Conservation (phyloP, 2,888 invertebrate genomes). For the Scaptomyza parva region DNA sequence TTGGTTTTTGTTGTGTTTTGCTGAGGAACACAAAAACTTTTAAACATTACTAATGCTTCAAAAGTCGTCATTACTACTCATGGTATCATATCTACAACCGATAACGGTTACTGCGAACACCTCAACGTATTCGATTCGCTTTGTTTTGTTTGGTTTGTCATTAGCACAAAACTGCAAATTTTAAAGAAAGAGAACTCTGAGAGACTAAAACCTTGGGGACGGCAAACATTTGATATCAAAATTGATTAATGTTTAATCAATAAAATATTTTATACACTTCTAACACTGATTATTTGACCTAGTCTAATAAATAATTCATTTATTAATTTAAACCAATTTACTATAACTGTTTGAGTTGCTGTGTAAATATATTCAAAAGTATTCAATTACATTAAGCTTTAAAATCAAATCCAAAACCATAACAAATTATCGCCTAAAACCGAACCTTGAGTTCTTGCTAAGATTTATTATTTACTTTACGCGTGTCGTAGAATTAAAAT, state of each 20-base stretch:
- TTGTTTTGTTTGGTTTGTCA: slow-evolving; percentile 49
- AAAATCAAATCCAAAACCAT: background rate
- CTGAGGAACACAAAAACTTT: too few relatives aligned
- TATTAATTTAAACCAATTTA: background rate
- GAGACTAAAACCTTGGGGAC: background rate
- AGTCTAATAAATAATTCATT: background rate
- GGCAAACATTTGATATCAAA: slow-evolving; percentile 5
- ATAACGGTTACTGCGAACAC: too few relatives aligned
- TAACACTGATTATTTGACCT: too few relatives aligned
- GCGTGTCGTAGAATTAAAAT: slow-evolving; percentile 1
- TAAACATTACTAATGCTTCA: too few relatives aligned
- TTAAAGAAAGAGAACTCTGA: background rate
- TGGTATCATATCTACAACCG: too few relatives aligned
- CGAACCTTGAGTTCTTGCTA: background rate
- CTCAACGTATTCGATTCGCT: too few relatives aligned
- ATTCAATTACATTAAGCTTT: background rate
- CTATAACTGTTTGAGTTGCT: too few relatives aligned
- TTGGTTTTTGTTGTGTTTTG: too few relatives aligned
- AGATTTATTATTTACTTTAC: slow-evolving; percentile 2
- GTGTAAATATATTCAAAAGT: too few relatives aligned
- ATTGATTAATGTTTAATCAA: too few relatives aligned
- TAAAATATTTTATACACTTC: too few relatives aligned
- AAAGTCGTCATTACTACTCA: too few relatives aligned
- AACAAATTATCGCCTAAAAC: background rate
- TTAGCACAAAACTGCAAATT: slow-evolving; percentile 49